Base-by-base conservation (phyloP, 2,113 vertebrate species). In the Phalacrocorax brasilianus region DNA sequence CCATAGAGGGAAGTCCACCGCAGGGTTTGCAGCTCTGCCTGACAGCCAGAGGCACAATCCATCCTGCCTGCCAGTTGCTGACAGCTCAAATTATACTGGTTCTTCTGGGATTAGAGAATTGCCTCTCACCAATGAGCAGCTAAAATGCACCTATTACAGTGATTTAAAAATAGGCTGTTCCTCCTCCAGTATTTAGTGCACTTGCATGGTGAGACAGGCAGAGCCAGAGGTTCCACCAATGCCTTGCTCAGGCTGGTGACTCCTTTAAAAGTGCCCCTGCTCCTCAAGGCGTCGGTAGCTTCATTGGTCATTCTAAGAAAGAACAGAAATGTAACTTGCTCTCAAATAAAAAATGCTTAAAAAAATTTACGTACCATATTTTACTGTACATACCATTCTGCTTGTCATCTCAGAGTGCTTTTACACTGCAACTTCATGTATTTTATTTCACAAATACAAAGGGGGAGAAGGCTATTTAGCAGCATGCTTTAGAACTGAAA, bases 51-150 rank as follows among this genome's bases (percentile, higher is more conserved):
- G 77, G 74, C 85, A 35, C 88, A 19, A 91, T 93, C 90, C 88
- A 88, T 96, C 90, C 93, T 0, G 3, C 38, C 66, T 82, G 92
- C 93, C 93, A 53, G n/a, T 10, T 40, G 84, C 91, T 95, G 97
- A 93, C 97, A 96, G 92, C 89, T 93, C 89, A 3, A 23, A 76
- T 80, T 77, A 85, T 76, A 38, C 89, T 33, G 81, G 14, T 88
- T 80, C 96, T 96, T 91, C 87, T 94, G 96, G 94, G 94, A 93
- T 24, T 88, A 50, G 87, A 78, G 89, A 91, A 85, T 40, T 74
- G 87, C 74, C 59, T 87, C 67, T 96, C 30, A 2, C 84, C 95
- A 83, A 63, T 21, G 71, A 91, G 89, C 87, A 77, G 85, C 96
- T 91, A 75, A 93, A 92, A 91, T 81, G 87, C 7, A 1, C 66